These are phyloP conservation scores for Pristionchus maxplancki DNA, from an alignment of 2,888 invertebrate species.

Conservation along the genomic window DNA sequence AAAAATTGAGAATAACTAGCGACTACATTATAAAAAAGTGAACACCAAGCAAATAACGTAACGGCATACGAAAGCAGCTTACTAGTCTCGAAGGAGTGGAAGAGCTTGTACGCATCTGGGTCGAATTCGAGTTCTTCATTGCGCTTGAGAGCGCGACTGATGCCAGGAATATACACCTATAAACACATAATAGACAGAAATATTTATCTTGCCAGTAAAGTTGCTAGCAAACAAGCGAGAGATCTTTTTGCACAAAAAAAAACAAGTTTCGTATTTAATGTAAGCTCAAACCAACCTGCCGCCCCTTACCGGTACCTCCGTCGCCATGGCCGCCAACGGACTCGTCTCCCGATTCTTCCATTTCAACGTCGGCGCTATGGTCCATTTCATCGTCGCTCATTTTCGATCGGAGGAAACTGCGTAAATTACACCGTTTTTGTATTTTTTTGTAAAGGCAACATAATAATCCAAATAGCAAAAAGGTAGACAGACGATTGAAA, in stretches of 20 bases:
- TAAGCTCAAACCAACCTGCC: neutral
- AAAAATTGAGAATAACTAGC: neutral
- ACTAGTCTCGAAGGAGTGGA: conserved; percentile 92
- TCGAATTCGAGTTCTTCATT: conserved; percentile 88
- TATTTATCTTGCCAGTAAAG: no score
- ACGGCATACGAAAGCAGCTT: conserved; percentile 53
- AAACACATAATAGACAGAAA: conserved; percentile 8
- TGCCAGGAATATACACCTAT: conserved; percentile 76
- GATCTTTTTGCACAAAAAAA: no score
- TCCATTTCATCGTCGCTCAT: conserved; percentile 51
- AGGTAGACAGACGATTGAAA: neutral
- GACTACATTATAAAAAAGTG: no score
- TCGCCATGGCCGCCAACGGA: neutral
- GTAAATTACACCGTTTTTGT: neutral
- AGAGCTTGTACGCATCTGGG: conserved; percentile 92
- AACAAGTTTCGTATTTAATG: no score
- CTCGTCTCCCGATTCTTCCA: conserved; percentile 59
- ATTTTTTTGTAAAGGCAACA: no score
- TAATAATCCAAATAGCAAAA: neutral
- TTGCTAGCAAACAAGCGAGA: no score
- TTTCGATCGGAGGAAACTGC: conserved; percentile 2
- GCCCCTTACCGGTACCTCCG: neutral
- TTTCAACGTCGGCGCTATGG: conserved; percentile 50
- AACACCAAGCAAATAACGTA: no score
- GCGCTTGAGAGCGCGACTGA: conserved; percentile 73